Evolutionary conservation across 2,113 vertebrate species (phyloP).

Genomic region (Anolis sagrei): DNA sequence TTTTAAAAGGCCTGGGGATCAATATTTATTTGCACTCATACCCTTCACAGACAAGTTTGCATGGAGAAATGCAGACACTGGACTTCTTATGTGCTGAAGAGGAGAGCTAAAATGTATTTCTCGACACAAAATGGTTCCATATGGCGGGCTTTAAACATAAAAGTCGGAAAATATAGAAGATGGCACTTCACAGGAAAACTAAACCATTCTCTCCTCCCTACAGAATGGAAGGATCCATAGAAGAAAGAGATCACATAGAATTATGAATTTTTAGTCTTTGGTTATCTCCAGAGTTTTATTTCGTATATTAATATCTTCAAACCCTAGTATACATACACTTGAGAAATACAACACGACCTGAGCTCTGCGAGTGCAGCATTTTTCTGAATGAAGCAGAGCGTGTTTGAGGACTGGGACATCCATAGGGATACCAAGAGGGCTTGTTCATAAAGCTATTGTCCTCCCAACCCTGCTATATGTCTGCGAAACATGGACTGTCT

Average conservation of each 20-base stretch:
- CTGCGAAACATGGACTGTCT: too few relatives aligned
- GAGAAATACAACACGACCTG: too few relatives aligned
- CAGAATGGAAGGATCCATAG: neutral
- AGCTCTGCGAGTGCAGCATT: too few relatives aligned
- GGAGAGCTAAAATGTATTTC: neutral
- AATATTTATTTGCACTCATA: neutral
- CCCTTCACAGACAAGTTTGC: neutral
- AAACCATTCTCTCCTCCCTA: neutral
- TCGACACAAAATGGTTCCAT: neutral
- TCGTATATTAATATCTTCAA: constrained; percentile 16
- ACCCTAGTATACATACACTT: neutral
- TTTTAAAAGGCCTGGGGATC: neutral
- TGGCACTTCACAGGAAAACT: neutral
- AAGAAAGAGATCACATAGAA: neutral
- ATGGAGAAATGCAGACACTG: neutral
- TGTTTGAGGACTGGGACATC: too few relatives aligned
- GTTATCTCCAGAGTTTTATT: constrained; percentile 23
- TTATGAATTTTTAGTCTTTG: neutral
- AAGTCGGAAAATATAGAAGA: neutral
- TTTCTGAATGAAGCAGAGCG: too few relatives aligned
- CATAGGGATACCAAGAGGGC: too few relatives aligned
- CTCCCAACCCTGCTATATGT: too few relatives aligned
- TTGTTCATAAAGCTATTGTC: too few relatives aligned
- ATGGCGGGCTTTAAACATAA: neutral
- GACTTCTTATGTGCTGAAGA: neutral